phyloP scores from a whole-genome alignment of 30 jellyfish, hydroid and myxozoan species.

The Catostylus mosaicus region DNA sequence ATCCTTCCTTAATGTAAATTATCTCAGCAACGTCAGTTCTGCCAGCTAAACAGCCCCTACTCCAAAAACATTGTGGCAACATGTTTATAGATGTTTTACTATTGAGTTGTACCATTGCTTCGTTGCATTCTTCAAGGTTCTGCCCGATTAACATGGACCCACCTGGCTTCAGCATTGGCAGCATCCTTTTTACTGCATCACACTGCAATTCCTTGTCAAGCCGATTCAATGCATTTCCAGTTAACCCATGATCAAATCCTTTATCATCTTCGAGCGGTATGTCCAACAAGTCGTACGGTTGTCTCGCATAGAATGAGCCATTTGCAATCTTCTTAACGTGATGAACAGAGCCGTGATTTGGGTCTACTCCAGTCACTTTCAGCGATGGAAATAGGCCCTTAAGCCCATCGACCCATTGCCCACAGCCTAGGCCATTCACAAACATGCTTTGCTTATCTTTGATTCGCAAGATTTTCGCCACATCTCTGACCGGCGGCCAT shows the following conservation, averaged over 20 bases:
- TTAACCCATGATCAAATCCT: constrained; percentile 88
- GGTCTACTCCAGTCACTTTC: constrained; percentile 78
- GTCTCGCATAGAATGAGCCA: constrained; percentile 78
- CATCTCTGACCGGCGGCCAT: constrained; percentile 90
- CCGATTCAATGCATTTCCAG: constrained; percentile 53
- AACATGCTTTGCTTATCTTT: constrained; percentile 82
- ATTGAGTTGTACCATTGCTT: constrained; percentile 23
- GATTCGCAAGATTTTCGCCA: constrained; percentile 65
- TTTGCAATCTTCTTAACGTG: constrained; percentile 64
- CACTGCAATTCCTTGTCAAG: constrained; percentile 77
- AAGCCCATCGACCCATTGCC: constrained; percentile 87
- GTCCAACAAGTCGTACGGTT: constrained; percentile 73
- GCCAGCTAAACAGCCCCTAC: constrained; percentile 71
- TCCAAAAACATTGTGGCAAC: constrained; percentile 88
- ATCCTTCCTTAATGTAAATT: constrained; percentile 71
- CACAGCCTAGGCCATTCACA: constrained; percentile 93
- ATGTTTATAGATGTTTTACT: constrained; percentile 18
- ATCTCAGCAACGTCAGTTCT: constrained; percentile 86
- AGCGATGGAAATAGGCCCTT: constrained; percentile 60
- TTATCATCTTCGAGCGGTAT: constrained; percentile 46
- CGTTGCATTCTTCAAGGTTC: constrained; percentile 74
- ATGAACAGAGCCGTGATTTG: constrained; percentile 72
- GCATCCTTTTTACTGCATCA: constrained; percentile 72
- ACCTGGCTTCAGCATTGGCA: constrained; percentile 95
- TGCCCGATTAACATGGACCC: constrained; percentile 93